Percentiles rank a stretch among this genome's conserved stretches.
Conservation (phyloP, 2,888 invertebrate species). For the Opisthograptis luteolata region DNA sequence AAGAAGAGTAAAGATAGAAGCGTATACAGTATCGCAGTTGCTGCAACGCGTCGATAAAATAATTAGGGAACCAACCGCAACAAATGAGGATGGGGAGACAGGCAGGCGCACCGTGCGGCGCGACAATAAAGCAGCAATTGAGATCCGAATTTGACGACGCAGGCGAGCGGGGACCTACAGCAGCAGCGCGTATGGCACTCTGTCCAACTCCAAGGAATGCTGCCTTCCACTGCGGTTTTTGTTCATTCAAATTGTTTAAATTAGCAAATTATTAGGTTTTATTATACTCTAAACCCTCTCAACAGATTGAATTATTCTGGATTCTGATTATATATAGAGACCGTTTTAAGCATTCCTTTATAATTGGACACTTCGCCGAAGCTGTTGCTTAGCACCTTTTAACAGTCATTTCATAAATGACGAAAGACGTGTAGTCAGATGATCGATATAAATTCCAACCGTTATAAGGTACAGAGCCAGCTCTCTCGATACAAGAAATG, state of each 20-base stretch:
- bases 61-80: conserved; percentile 19
- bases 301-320: neutral
- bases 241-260: conserved; percentile 5
- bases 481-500: conserved; percentile 36
- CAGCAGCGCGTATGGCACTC: conserved; percentile 33
- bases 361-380: conserved; percentile 36
- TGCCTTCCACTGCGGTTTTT: conserved; percentile 16
- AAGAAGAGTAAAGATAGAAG: conserved; percentile 15
- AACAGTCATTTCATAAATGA: conserved; percentile 33
- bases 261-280: no score
- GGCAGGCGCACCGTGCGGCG: conserved; percentile 45
- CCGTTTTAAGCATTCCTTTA: conserved; percentile 33
- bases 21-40: conserved; percentile 25
- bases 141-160: conserved; percentile 49
- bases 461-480: conserved; percentile 49
- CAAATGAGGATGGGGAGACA: conserved; percentile 49
- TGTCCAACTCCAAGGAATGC: conserved; percentile 32
- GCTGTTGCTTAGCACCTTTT: conserved; percentile 42
- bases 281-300: no score
- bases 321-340: conserved; percentile 1
- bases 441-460: conserved; percentile 30
- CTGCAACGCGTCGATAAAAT: conserved; percentile 13
- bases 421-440: neutral
- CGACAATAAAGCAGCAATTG: conserved; percentile 49
- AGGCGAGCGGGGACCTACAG: conserved; percentile 29